Evolutionary conservation across 2,113 vertebrate genomes (phyloP).

Genomic region (Gymnocephalus cernua): DNA sequence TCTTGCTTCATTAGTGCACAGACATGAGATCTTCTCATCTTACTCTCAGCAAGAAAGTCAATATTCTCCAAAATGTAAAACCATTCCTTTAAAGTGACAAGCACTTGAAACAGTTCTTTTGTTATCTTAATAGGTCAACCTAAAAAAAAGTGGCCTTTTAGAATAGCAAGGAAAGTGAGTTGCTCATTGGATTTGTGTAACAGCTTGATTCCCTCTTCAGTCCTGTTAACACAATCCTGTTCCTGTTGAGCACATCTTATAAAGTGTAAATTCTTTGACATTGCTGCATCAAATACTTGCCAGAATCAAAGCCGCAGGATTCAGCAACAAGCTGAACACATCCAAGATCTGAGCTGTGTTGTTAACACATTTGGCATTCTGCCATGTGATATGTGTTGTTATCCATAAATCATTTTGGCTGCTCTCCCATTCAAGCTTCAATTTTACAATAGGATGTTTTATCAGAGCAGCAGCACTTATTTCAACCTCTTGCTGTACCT

Average conservation of each 20-base stretch:
- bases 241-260: constrained; percentile 8
- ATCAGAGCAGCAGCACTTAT: constrained; percentile 17
- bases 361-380: constrained; percentile 26
- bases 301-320: constrained; percentile 23
- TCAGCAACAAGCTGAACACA: constrained; percentile 23
- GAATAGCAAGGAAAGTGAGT: neutral
- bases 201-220: neutral
- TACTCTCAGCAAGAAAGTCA: neutral
- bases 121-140: neutral
- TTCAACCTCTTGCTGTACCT: neutral
- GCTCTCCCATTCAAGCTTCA: neutral
- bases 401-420: constrained; percentile 30
- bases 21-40: neutral
- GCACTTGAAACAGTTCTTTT: neutral
- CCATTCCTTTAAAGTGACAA: neutral
- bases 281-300: constrained; percentile 1
- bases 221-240: constrained; percentile 11
- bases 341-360: constrained; percentile 29
- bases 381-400: constrained; percentile 15
- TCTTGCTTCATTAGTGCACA: neutral
- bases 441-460: constrained; percentile 15
- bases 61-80: neutral
- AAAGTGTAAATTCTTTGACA: neutral
- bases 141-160: neutral
- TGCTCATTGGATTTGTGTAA: neutral